Percentiles rank a stretch among this genome's conserved stretches.
These are phyloP conservation scores for Drosophila fungiperda DNA, from an alignment of 2,888 invertebrate species.

Conservation along the genomic window DNA sequence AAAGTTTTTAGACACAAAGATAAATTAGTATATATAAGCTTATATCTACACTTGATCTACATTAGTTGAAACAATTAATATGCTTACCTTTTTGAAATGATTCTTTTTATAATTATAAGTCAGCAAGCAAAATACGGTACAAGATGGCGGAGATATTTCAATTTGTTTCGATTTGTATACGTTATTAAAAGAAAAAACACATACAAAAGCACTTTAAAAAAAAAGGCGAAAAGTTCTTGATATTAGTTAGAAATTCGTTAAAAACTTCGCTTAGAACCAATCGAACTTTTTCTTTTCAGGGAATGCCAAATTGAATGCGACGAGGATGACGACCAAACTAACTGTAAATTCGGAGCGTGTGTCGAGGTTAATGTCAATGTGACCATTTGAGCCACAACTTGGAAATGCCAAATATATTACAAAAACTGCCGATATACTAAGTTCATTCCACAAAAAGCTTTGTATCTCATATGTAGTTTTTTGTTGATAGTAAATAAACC, in stretches of 20 bases:
- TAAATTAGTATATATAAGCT: neutral
- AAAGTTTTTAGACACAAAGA: neutral
- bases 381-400: slow-evolving; percentile 5
- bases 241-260: slow-evolving; percentile 40
- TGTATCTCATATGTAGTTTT: neutral
- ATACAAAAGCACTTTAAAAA: slow-evolving; percentile 16
- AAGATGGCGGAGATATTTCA: neutral
- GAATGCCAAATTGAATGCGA: slow-evolving; percentile 25
- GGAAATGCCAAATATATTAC: slow-evolving; percentile 12
- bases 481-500: neutral
- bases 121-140: slow-evolving; percentile 4
- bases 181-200: slow-evolving; percentile 8
- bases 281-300: neutral
- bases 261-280: slow-evolving; percentile 11
- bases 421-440: neutral
- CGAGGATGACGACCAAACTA: slow-evolving; percentile 43
- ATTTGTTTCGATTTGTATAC: neutral
- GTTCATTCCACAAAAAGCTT: slow-evolving; percentile 18
- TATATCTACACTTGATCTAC: slow-evolving; percentile 16
- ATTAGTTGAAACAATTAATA: neutral
- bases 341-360: slow-evolving; percentile 34
- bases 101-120: slow-evolving; percentile 24
- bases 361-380: slow-evolving; percentile 14
- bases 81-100: slow-evolving; percentile 28
- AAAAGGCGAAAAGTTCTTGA: too few relatives aligned